Evolutionary conservation across 2,888 invertebrate species (phyloP).

Genomic region (Acanthosepion esculentum): DNA sequence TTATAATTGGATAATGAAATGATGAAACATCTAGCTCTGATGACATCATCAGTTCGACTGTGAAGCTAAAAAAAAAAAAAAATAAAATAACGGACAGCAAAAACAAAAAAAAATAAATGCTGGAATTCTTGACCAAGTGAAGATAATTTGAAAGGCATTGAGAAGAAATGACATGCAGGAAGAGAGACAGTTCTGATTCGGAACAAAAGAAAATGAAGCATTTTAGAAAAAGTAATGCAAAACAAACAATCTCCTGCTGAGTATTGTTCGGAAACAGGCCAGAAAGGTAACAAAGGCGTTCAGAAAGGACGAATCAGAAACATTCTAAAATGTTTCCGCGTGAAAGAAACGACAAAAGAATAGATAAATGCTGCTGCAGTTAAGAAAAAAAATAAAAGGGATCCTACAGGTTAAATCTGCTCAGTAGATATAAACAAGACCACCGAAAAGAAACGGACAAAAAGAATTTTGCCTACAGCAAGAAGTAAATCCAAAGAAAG

Average conservation of each 20-base stretch:
- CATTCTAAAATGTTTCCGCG: neutral
- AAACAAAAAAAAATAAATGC: neutral
- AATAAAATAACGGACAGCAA: neutral
- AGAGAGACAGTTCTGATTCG: neutral
- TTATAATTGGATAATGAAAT: neutral
- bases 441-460: neutral
- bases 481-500: neutral
- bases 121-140: neutral
- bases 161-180: neutral
- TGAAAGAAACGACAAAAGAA: neutral
- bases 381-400: neutral
- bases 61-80: neutral
- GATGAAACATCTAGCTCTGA: neutral
- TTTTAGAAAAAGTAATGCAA: neutral
- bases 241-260: neutral
- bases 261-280: neutral
- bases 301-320: neutral
- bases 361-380: neutral
- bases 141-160: neutral
- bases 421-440: neutral
- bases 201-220: neutral
- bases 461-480: neutral
- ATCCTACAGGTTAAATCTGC: neutral
- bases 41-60: neutral
- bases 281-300: neutral